Percentiles rank a stretch among this genome's conserved stretches.
phyloP scores from a whole-genome alignment of 2,888 invertebrate species.

The Sphaeridia pumilis region DNA sequence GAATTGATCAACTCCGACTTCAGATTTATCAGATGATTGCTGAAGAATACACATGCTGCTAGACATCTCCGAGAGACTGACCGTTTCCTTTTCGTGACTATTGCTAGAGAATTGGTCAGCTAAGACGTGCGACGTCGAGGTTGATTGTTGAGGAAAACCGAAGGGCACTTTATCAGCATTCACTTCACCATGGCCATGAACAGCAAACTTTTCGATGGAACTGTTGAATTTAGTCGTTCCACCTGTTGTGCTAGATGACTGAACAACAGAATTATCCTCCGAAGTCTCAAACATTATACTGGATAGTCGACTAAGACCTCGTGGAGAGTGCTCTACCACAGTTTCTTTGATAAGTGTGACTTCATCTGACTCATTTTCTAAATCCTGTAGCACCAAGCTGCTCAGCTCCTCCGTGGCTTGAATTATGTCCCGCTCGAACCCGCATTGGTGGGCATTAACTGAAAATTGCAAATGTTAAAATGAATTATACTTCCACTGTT shows the following conservation, averaged over 20 bases:
- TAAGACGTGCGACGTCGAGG: neutral
- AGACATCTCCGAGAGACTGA: neutral
- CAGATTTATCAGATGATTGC: neutral
- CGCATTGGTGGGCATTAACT: too few species aligned
- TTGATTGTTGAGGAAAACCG: neutral
- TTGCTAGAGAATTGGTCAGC: neutral
- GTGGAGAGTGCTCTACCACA: neutral
- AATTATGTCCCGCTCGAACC: slow-evolving; percentile 26
- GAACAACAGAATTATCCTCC: too few species aligned
- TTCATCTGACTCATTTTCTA: slow-evolving; percentile 21
- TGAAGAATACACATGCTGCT: neutral
- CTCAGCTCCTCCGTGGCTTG: slow-evolving; percentile 27
- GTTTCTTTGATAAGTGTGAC: slow-evolving; percentile 11
- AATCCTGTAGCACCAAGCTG: slow-evolving; percentile 29
- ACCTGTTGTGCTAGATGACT: too few species aligned
- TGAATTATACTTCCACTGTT: too few species aligned
- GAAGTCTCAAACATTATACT: too few species aligned
- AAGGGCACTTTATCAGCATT: neutral
- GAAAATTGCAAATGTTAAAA: too few species aligned
- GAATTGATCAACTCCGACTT: neutral
- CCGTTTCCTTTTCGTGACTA: neutral
- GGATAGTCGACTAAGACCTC: too few species aligned
- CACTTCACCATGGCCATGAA: too few species aligned
- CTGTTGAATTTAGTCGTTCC: too few species aligned
- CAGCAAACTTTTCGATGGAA: too few species aligned